A percentile compares a stretch with the other conserved stretches of the same genome.
phyloP scores from a whole-genome alignment of 1,140 invertebrate genomes.

The Phocides pigmalion region DNA sequence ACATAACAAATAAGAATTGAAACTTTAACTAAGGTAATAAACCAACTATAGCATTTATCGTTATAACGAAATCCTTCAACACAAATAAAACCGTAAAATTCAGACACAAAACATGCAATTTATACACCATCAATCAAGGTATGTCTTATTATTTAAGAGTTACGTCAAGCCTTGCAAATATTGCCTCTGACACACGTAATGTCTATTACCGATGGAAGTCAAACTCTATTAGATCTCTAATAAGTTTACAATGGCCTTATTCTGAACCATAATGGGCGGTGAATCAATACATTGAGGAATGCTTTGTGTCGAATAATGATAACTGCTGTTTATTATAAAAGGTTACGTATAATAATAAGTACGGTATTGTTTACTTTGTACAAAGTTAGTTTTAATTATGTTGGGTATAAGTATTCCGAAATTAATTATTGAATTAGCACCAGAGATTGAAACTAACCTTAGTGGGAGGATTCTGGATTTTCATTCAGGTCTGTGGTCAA shows the following conservation, averaged over 20 bases:
- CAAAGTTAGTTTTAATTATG: too few species aligned
- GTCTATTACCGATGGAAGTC: background rate
- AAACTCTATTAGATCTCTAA: slow-evolving; percentile 9
- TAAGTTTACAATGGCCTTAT: slow-evolving; percentile 9
- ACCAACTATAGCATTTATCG: background rate
- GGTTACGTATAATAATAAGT: background rate
- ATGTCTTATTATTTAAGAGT: slow-evolving; percentile 20
- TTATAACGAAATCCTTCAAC: slow-evolving; percentile 7
- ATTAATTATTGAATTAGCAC: too few species aligned
- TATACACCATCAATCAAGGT: slow-evolving; percentile 19
- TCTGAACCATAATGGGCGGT: background rate
- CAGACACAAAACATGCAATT: slow-evolving; percentile 15
- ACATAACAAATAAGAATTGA: too few species aligned
- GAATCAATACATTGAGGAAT: background rate
- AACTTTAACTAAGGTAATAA: background rate
- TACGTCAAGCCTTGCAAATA: slow-evolving; percentile 15
- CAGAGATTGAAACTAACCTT: too few species aligned
- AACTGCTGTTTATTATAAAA: background rate
- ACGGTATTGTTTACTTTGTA: background rate
- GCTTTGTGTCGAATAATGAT: background rate
- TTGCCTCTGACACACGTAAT: slow-evolving; percentile 12
- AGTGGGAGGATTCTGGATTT: too few species aligned
- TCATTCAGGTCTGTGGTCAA: too few species aligned
- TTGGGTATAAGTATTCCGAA: too few species aligned
- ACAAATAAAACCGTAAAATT: slow-evolving; percentile 18